These are phyloP conservation scores for Sipha flava DNA, from an alignment of 1,140 invertebrate species.

Conservation along the genomic window DNA sequence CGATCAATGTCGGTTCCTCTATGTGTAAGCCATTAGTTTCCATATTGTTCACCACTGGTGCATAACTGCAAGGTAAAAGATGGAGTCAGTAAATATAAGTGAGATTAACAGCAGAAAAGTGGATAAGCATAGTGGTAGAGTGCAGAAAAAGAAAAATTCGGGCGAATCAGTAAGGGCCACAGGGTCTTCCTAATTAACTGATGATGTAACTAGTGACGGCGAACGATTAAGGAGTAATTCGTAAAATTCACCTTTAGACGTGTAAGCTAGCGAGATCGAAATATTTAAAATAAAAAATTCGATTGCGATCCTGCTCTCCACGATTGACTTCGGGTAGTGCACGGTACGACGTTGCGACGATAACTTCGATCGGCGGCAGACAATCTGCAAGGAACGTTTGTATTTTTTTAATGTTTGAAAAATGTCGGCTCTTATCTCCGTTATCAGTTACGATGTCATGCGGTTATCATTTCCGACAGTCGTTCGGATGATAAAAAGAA, in stretches of 20 bases:
- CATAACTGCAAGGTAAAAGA: background rate
- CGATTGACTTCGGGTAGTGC: too few relatives aligned
- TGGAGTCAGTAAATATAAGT: background rate
- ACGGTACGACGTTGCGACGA: too few relatives aligned
- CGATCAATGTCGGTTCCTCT: background rate
- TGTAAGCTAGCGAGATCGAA: background rate
- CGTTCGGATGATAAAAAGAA: background rate
- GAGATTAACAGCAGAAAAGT: too few relatives aligned
- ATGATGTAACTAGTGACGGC: background rate
- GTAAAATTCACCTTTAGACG: background rate
- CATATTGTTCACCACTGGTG: background rate
- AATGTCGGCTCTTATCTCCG: background rate
- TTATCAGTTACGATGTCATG: background rate
- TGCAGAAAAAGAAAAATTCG: too few relatives aligned
- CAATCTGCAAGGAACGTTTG: background rate
- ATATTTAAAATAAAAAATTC: too few relatives aligned
- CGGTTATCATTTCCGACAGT: background rate
- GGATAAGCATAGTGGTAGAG: too few relatives aligned
- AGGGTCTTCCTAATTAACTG: background rate
- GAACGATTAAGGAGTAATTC: background rate
- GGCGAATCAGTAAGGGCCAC: too few relatives aligned
- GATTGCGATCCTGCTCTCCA: too few relatives aligned
- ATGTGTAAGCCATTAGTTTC: background rate
- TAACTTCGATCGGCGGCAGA: too few relatives aligned
- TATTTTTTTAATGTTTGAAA: constrained; percentile 1